These are phyloP conservation scores for Lasioglossum vierecki DNA, from an alignment of 2,888 invertebrate genomes.

Conservation along the genomic window DNA sequence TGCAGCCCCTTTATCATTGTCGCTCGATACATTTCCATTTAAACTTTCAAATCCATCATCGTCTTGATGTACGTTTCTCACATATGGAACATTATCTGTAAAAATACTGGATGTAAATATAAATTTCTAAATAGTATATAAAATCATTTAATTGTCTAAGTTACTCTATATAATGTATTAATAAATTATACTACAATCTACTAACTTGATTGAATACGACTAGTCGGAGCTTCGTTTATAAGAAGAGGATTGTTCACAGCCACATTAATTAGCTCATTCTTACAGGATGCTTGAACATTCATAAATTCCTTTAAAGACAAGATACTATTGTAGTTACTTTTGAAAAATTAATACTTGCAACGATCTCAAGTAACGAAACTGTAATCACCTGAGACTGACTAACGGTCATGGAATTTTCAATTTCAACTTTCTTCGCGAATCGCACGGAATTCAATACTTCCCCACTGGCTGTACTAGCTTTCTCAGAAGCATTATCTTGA, in stretches of 20 bases:
- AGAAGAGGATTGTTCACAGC: slow-evolving; percentile 50
- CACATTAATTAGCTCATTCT: slow-evolving; percentile 56
- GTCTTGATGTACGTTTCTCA: slow-evolving; percentile 83
- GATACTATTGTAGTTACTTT: not conserved
- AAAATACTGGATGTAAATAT: slow-evolving; percentile 15
- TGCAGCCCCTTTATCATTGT: slow-evolving; percentile 84
- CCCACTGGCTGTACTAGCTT: slow-evolving; percentile 64
- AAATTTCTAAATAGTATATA: not conserved
- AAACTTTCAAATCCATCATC: slow-evolving; percentile 95
- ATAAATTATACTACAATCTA: slow-evolving; percentile 18
- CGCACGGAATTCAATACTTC: slow-evolving; percentile 78
- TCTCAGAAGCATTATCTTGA: slow-evolving; percentile 74
- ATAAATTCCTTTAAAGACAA: slow-evolving; percentile 56
- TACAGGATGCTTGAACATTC: slow-evolving; percentile 56
- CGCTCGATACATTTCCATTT: slow-evolving; percentile 91
- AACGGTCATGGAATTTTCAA: slow-evolving; percentile 69
- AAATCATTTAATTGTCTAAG: not conserved
- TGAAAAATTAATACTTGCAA: not conserved
- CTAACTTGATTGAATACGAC: slow-evolving; percentile 56
- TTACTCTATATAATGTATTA: not conserved
- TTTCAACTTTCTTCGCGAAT: slow-evolving; percentile 80
- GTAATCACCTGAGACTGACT: slow-evolving; percentile 56
- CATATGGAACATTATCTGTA: slow-evolving; percentile 66
- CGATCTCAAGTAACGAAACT: not conserved
- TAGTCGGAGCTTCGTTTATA: slow-evolving; percentile 57